Percentiles rank a stretch among this genome's conserved stretches.
These are phyloP conservation scores for Pomacea canaliculata DNA, from an alignment of 2,888 invertebrate genomes.

Conservation along the genomic window DNA sequence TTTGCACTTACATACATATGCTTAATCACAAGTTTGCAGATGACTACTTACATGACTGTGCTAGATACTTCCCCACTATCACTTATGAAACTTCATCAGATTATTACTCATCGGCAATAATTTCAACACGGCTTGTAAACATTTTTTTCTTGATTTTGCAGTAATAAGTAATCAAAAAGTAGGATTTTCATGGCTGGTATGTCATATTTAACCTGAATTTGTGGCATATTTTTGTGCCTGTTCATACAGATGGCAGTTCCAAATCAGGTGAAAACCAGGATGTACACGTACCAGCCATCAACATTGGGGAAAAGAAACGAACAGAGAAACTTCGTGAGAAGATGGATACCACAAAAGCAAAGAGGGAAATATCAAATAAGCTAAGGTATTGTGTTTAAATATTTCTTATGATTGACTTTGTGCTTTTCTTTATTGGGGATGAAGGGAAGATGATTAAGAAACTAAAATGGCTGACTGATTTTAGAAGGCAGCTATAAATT, in stretches of 20 bases:
- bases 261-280: slow-evolving; percentile 48
- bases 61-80: too few species aligned
- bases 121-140: too few species aligned
- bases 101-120: too few species aligned
- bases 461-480: not conserved
- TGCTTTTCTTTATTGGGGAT: not conserved
- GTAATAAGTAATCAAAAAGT: too few species aligned
- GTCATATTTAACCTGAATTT: too few species aligned
- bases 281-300: slow-evolving; percentile 73
- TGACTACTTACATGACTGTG: too few species aligned
- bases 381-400: slow-evolving; percentile 69
- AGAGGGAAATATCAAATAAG: slow-evolving; percentile 81
- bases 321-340: slow-evolving; percentile 87
- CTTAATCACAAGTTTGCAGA: not conserved
- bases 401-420: slow-evolving; percentile 1
- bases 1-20: not conserved
- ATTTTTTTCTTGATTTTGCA: too few species aligned
- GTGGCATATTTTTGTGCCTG: not conserved
- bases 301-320: slow-evolving; percentile 76
- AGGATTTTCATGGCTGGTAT: too few species aligned
- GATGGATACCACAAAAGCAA: slow-evolving; percentile 83
- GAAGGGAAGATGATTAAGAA: not conserved
- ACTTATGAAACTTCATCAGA: too few species aligned
- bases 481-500: not conserved
- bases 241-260: slow-evolving; percentile 18